Conservation (phyloP, 2,888 invertebrate species). For the Dastarcus helophoroides region DNA sequence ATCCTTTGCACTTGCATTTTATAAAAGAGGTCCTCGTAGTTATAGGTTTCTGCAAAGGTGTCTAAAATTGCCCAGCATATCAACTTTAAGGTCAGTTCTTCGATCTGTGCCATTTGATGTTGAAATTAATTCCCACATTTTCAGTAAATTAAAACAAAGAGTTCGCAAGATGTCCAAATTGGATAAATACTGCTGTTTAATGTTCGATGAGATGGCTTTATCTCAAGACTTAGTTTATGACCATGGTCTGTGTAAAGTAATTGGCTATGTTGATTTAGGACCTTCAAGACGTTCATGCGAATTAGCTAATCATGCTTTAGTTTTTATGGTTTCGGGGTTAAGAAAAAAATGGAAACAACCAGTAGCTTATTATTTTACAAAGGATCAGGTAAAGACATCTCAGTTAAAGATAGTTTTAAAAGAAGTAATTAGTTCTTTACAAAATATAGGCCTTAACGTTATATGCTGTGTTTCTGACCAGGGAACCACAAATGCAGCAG, state of each 20-base stretch:
- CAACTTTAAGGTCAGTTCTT: background rate
- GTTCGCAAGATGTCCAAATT: background rate
- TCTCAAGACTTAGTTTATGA: slow-evolving; percentile 1
- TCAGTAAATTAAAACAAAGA: background rate
- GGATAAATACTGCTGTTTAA: background rate
- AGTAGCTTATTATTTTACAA: slow-evolving; percentile 4
- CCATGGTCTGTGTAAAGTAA: background rate
- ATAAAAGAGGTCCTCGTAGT: background rate
- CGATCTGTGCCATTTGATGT: background rate
- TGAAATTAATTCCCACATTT: background rate
- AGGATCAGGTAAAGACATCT: background rate
- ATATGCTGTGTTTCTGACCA: background rate
- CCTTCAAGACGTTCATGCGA: background rate
- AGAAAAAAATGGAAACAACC: slow-evolving; percentile 4
- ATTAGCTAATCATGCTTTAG: slow-evolving; percentile 4
- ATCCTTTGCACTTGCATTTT: background rate
- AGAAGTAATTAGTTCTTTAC: too few species aligned
- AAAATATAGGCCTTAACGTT: background rate
- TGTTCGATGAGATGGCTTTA: slow-evolving; percentile 1
- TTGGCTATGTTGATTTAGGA: slow-evolving; percentile 1
- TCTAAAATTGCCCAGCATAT: background rate
- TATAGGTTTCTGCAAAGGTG: background rate
- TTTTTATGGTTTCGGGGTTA: slow-evolving; percentile 2
- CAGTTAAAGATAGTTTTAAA: background rate
- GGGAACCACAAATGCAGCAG: slow-evolving; percentile 1